Evolutionary conservation across 2,797 vertebrate species (phyloP), one percentile per base, ranked within the genome.

Genomic region (Nothura maculosa): DNA sequence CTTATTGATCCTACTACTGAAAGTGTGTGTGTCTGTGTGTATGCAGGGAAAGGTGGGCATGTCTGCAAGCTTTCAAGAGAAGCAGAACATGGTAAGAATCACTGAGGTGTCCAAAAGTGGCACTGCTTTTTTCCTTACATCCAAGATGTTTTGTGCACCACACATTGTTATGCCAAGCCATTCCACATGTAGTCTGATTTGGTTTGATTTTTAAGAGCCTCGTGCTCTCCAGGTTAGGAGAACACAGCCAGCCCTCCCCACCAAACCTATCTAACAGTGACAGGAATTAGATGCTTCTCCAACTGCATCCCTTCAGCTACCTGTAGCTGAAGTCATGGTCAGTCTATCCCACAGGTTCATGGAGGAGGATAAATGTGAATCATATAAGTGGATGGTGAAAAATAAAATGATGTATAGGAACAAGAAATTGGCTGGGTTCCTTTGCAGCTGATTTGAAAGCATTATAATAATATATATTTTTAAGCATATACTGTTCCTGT

Each of bases 191-290:
- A 85, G 30, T 60, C 55, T 81, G 36, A 19, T 81, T 89, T 63
- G 8, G 30, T 87, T 92, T 83, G 47, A n/a, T 63, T 85, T 92
- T 81, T 73, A 20, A n/a, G 54, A 90, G 47, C 89, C 79, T 95
- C 57, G 32, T 30, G 61, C 66, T 66, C 30, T 17, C 8, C 52
- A 38, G 62, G 27, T 66, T 34, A 83, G 76, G 73, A 94, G 13
- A 91, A 68, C 38, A 75, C 13, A 75, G 34, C 20, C 67, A 43
- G 18, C 42, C 17, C 42, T 18, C 42, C 42, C 42, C 42, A 40
- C 40, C 40, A 54, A 19, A 54, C 4, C 16, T 14, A 64, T 62
- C 47, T 75, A 57, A 60, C 19, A 64, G 50, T 69, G 58, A 72
- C 24, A 40, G 24, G 19, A 9, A 8, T 32, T 22, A 60, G 8